A percentile compares a stretch with the other conserved stretches of the same genome.
phyloP scores from a whole-genome alignment of 2,888 invertebrate genomes.

The Branchipolynoe longqiensis region DNA sequence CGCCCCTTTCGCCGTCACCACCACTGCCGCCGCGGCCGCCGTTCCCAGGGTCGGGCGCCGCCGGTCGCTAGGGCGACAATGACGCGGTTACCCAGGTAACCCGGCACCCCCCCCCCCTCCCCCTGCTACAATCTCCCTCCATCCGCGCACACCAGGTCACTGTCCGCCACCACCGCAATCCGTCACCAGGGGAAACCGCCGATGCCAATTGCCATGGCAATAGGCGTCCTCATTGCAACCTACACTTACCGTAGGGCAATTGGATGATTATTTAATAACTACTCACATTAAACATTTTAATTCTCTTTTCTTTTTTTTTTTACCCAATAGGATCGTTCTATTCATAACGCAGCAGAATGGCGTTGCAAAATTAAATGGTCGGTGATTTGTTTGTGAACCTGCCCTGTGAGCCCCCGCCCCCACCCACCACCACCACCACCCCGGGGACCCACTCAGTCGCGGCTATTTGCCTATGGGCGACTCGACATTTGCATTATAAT shows the following conservation, averaged over 20 bases:
- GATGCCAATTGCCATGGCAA: neutral
- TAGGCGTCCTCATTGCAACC: too few relatives aligned
- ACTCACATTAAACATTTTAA: too few relatives aligned
- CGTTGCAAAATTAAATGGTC: too few relatives aligned
- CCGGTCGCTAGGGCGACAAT: constrained; percentile 38
- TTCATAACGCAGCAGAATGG: too few relatives aligned
- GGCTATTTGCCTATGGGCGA: constrained; percentile 12
- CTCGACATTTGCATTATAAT: constrained; percentile 45
- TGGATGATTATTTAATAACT: too few relatives aligned
- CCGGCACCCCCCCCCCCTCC: neutral
- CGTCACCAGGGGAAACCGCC: neutral
- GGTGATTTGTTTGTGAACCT: too few relatives aligned
- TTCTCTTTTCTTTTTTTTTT: too few relatives aligned
- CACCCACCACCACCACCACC: neutral
- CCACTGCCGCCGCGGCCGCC: neutral
- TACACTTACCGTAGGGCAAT: too few relatives aligned
- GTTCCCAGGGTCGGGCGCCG: constrained; percentile 36
- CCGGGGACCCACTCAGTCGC: neutral
- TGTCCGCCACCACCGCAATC: neutral
- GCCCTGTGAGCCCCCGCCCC: neutral
- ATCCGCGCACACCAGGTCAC: neutral
- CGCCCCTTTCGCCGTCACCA: neutral
- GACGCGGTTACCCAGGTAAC: constrained; percentile 33
- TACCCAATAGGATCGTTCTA: too few relatives aligned
- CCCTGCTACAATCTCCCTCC: neutral